A percentile compares a stretch with the other conserved stretches of the same genome.
Conservation (phyloP, 2,888 invertebrate genomes). For the Cephus sareptanus region DNA sequence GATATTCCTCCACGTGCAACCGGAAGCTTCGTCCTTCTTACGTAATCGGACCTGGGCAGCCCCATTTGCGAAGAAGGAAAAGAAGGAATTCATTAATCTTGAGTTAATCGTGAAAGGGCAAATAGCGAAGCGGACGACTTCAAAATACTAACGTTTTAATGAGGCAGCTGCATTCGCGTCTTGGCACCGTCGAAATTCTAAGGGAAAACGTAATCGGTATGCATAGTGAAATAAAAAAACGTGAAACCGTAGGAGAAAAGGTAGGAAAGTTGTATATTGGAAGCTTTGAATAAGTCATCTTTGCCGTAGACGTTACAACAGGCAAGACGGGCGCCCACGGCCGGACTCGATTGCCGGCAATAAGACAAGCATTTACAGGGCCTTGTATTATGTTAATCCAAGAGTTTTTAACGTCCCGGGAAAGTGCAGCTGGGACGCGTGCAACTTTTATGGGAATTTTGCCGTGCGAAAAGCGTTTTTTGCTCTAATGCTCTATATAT, state of each 20-base stretch:
- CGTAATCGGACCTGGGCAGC: not conserved
- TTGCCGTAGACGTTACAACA: constrained; percentile 26
- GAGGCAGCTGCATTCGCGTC: constrained; percentile 30
- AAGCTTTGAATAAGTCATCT: constrained; percentile 27
- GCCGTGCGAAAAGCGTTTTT: constrained; percentile 24
- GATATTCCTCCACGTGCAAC: not conserved
- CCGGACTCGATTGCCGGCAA: constrained; percentile 26
- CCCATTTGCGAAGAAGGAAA: not conserved
- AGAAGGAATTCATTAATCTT: not conserved
- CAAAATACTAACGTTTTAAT: constrained; percentile 37
- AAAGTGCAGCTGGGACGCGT: constrained; percentile 18
- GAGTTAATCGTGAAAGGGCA: not conserved
- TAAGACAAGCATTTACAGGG: constrained; percentile 27
- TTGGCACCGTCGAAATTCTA: not conserved
- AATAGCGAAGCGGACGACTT: not conserved
- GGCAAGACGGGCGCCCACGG: not conserved
- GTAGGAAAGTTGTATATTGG: not conserved
- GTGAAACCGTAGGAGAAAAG: not conserved
- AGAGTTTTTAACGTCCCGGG: constrained; percentile 13
- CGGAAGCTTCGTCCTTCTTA: not conserved
- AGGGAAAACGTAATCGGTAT: not conserved
- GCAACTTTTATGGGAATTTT: constrained; percentile 29
- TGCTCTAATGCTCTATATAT: constrained; percentile 21
- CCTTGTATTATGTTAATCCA: constrained; percentile 35
- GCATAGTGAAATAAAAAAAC: not conserved